These are phyloP conservation scores for Chironomus tepperi DNA, from an alignment of 1,140 invertebrate genomes.

Conservation along the genomic window DNA sequence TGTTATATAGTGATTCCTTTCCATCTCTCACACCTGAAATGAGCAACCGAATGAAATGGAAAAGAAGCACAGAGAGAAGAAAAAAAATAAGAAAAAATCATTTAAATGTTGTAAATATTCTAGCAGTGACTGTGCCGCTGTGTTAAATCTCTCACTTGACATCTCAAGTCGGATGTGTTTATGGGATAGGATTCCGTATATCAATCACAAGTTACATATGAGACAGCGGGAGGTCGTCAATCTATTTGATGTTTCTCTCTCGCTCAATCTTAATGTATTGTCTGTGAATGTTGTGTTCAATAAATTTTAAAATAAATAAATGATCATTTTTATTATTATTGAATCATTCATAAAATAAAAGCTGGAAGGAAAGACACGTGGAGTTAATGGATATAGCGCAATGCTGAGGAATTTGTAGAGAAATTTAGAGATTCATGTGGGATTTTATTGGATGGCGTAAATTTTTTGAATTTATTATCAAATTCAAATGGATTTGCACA, in stretches of 20 bases:
- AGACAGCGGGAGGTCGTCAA: slow-evolving; percentile 21
- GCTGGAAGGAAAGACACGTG: too few relatives aligned
- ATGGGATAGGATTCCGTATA: slow-evolving; percentile 1
- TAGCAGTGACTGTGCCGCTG: slow-evolving; percentile 3
- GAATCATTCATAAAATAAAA: slow-evolving; percentile 17
- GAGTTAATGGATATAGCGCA: too few relatives aligned
- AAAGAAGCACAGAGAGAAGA: not conserved
- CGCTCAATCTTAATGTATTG: not conserved
- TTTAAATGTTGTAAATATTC: slow-evolving; percentile 3
- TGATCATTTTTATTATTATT: not conserved
- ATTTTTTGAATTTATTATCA: too few relatives aligned
- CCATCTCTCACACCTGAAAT: not conserved
- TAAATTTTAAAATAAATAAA: slow-evolving; percentile 17
- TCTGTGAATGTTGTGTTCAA: not conserved
- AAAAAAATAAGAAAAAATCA: not conserved
- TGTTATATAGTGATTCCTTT: not conserved
- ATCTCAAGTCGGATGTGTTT: slow-evolving; percentile 20
- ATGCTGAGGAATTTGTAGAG: too few relatives aligned
- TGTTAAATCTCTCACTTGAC: slow-evolving; percentile 23
- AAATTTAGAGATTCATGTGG: too few relatives aligned
- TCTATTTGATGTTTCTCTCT: slow-evolving; percentile 21
- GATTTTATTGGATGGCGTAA: too few relatives aligned
- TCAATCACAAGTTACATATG: not conserved
- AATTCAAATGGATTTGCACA: too few relatives aligned
- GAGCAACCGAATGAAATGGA: not conserved